A percentile compares a stretch with the other conserved stretches of the same genome.
These are phyloP conservation scores for Aurelia sp. DNA, from an alignment of 30 jellyfish, hydroid and myxozoan species.

Conservation along the genomic window DNA sequence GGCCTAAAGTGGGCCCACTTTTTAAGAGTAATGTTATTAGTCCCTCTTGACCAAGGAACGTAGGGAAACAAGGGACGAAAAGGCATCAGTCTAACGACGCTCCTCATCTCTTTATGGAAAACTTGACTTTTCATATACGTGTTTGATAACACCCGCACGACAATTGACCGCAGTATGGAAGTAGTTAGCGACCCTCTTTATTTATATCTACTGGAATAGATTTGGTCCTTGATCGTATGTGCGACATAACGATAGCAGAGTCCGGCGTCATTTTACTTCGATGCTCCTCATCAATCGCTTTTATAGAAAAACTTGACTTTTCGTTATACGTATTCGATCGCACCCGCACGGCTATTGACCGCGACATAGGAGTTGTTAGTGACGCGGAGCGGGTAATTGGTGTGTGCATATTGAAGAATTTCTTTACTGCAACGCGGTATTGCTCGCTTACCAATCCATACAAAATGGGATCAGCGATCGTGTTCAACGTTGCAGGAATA, in stretches of 20 bases:
- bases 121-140: constrained; percentile 15
- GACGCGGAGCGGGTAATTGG: neutral
- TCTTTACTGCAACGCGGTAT: constrained; percentile 36
- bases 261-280: constrained; percentile 18
- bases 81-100: too few relatives aligned
- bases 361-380: neutral
- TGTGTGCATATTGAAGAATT: neutral
- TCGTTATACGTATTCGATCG: neutral
- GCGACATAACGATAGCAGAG: constrained; percentile 30
- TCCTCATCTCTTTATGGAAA: too few relatives aligned
- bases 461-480: constrained; percentile 52
- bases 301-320: constrained; percentile 39
- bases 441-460: constrained; percentile 54
- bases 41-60: too few relatives aligned
- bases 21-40: too few relatives aligned
- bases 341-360: neutral
- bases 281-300: constrained; percentile 52
- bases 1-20: too few relatives aligned
- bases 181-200: neutral
- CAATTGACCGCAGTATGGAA: neutral
- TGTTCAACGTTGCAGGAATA: constrained; percentile 13
- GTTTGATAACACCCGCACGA: neutral
- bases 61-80: too few relatives aligned
- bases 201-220: too few relatives aligned
- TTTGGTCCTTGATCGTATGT: neutral